Evolutionary conservation across 2,888 invertebrate genomes (phyloP).

Genomic region (Drosophila peninsularis): DNA sequence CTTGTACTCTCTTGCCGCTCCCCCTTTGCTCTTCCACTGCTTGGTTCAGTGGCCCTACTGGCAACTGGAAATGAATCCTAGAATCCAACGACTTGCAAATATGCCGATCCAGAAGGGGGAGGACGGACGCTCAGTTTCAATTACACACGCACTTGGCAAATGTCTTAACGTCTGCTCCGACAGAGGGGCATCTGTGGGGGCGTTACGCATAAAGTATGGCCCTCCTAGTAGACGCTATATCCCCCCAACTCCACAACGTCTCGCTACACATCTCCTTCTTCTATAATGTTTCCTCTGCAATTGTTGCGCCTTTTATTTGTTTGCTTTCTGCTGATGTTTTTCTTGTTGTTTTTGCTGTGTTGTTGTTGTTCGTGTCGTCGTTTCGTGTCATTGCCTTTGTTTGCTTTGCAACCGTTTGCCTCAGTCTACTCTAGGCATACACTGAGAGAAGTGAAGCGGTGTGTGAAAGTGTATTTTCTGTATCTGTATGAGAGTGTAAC

Average conservation of each 20-base stretch:
- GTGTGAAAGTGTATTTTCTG: background rate
- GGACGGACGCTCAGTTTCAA: slow-evolving; percentile 68
- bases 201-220: slow-evolving; percentile 37
- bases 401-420: slow-evolving; percentile 62
- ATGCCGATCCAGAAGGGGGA: slow-evolving; percentile 26
- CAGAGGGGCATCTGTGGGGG: slow-evolving; percentile 1
- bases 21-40: background rate
- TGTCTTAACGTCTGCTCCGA: slow-evolving; percentile 21
- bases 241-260: slow-evolving; percentile 1
- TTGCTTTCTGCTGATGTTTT: slow-evolving; percentile 58
- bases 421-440: background rate
- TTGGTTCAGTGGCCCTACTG: slow-evolving; percentile 20
- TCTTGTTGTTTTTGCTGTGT: slow-evolving; percentile 42
- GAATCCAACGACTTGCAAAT: slow-evolving; percentile 8
- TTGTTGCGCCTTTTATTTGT: slow-evolving; percentile 80
- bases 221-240: background rate
- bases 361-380: slow-evolving; percentile 54
- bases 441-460: background rate
- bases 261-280: slow-evolving; percentile 17
- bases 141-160: slow-evolving; percentile 77
- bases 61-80: slow-evolving; percentile 10
- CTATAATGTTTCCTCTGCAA: slow-evolving; percentile 52
- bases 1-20: background rate
- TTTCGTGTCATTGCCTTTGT: slow-evolving; percentile 81
- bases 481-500: background rate